A percentile compares a stretch with the other conserved stretches of the same genome.
phyloP scores from a whole-genome alignment of 1,140 invertebrate species.

The Pseudoatta argentina region DNA sequence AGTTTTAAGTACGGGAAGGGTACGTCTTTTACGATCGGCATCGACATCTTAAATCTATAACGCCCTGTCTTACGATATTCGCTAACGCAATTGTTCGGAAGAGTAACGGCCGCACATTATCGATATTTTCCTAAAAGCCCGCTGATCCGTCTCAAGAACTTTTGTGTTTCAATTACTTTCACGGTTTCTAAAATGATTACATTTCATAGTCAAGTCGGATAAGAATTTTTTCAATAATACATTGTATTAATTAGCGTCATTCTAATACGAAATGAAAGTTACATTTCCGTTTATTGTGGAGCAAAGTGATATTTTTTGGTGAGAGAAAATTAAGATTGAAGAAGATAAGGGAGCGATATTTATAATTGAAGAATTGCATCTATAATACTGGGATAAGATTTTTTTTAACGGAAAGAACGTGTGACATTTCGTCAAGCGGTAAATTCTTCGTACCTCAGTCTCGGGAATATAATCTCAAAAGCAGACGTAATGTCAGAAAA shows the following conservation, averaged over 20 bases:
- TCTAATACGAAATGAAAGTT: not conserved
- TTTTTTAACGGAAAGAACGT: not conserved
- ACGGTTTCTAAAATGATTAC: constrained; percentile 6
- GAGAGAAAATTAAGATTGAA: not conserved
- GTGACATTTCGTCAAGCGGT: not conserved
- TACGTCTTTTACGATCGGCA: constrained; percentile 34
- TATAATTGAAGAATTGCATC: constrained; percentile 22
- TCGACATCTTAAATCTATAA: constrained; percentile 36
- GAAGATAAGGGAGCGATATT: not conserved
- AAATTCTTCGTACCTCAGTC: constrained; percentile 20
- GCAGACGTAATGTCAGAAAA: constrained; percentile 56
- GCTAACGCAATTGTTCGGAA: constrained; percentile 39
- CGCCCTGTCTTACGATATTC: constrained; percentile 20
- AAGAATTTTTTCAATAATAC: constrained; percentile 2
- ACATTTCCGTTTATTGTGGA: not conserved
- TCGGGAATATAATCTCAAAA: constrained; percentile 43
- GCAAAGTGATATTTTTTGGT: not conserved
- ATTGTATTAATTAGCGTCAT: not conserved
- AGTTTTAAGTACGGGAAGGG: constrained; percentile 32
- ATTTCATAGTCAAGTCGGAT: not conserved
- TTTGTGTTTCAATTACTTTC: constrained; percentile 15
- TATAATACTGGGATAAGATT: not conserved
- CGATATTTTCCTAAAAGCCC: constrained; percentile 51
- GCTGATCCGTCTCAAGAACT: constrained; percentile 31
- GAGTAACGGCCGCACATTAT: constrained; percentile 47